Evolutionary conservation across 2,888 invertebrate genomes (phyloP), one percentile per base, ranked within the genome.

Genomic region (Thera britannica): DNA sequence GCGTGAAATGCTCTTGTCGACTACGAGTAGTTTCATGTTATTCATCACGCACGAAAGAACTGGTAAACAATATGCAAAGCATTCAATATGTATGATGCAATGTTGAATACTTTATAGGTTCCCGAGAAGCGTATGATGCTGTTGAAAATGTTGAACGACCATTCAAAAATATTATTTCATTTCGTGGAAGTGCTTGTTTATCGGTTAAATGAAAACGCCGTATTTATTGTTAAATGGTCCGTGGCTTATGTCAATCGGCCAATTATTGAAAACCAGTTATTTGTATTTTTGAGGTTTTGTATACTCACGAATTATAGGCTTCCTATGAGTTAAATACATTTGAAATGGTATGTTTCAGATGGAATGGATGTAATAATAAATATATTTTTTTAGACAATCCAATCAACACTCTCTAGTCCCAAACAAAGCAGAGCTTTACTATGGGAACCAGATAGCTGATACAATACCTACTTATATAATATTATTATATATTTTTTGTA

Each of bases 31-130:
- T 55, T 5, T 38, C 35, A 46, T 46, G 36, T 36, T 35, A 35
- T 11, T 38, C 55, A 6, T 46, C 11, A 46, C 34, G 34, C 5
- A 44, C 34, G 6, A 46, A 9, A 23, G 11, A 46, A 44, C 44
- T 44, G 2, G 8, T 11, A 34, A 44, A 58, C 34, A 58, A 58
- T 48, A 58, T 58, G 58, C 9, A 49, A 35, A 35, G 61, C 35
- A 54, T 65, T 54, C 67, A 67, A 71, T 68, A 79, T 83, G 80
- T 81, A 82, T 79, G 77, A 79, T 78, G 72, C 76, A 77, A 78
- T 75, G 78, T 82, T 82, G 79, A 81, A 83, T 81, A 83, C 79
- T 84, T 84, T 82, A 86, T 83, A 79, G 80, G 76, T 65, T 73
- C 73, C 70, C 70, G 79, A 79, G 75, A 78, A 80, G 77, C 78